Evolutionary conservation across 2,888 invertebrate genomes (phyloP).

Genomic region (Tetragonisca angustula): DNA sequence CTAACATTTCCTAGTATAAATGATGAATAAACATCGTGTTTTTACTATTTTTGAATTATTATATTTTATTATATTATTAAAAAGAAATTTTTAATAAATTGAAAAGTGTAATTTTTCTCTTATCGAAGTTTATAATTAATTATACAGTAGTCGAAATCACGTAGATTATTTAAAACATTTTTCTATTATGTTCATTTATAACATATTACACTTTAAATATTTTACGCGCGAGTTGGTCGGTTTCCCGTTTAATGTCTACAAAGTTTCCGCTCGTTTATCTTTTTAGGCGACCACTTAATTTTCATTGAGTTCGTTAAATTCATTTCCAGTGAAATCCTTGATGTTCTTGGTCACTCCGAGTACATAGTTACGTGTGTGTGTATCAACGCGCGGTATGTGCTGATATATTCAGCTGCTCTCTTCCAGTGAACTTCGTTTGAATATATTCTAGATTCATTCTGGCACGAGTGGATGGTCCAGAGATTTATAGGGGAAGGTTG

Average conservation of each 20-base stretch:
- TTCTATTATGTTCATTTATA: background rate
- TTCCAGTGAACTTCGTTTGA: constrained; percentile 59
- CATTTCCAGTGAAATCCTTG: constrained; percentile 57
- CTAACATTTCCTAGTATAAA: too few species aligned
- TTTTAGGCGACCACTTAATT: constrained; percentile 64
- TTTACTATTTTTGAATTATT: too few species aligned
- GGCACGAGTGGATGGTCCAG: constrained; percentile 57
- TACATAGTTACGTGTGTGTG: background rate
- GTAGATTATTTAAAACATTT: background rate
- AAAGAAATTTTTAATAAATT: too few species aligned
- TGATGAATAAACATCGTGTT: too few species aligned
- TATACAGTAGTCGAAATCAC: background rate
- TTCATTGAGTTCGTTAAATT: constrained; percentile 70
- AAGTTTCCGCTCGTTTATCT: constrained; percentile 42
- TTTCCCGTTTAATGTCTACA: constrained; percentile 28
- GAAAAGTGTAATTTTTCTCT: background rate
- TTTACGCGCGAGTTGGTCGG: background rate
- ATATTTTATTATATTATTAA: too few species aligned
- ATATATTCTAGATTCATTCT: constrained; percentile 62
- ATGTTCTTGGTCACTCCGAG: constrained; percentile 58
- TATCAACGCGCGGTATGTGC: background rate
- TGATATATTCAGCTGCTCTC: constrained; percentile 38
- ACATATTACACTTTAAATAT: constrained; percentile 1
- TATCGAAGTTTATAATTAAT: background rate
- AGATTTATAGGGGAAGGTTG: constrained; percentile 66